Evolutionary conservation across 2,113 vertebrate species (phyloP).

Genomic region (Dicentrarchus labrax): DNA sequence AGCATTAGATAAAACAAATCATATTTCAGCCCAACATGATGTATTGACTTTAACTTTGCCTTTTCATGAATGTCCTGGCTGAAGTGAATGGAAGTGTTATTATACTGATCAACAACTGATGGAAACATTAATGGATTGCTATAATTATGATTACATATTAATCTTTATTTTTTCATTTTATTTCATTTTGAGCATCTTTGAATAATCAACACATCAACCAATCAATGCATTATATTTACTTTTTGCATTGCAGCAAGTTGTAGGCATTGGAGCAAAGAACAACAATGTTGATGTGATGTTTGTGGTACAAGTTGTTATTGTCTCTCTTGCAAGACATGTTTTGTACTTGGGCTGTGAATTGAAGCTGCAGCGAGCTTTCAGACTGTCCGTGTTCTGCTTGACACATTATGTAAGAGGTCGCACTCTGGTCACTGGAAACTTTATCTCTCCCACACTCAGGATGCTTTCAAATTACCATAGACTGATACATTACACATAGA

Average conservation of each 20-base stretch:
- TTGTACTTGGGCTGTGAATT: neutral
- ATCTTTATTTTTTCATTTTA: neutral
- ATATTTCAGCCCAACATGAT: too few relatives aligned
- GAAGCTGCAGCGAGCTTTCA: neutral
- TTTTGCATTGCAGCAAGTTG: neutral
- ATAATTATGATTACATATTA: too few relatives aligned
- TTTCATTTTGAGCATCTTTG: neutral
- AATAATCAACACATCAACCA: neutral
- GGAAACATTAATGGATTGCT: too few relatives aligned
- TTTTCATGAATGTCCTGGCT: too few relatives aligned
- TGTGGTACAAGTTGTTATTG: neutral
- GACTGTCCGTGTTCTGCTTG: neutral
- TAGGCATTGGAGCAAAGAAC: neutral
- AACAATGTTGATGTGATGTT: neutral
- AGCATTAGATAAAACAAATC: too few relatives aligned
- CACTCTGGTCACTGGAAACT: slow-evolving; percentile 55
- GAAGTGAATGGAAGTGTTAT: too few relatives aligned
- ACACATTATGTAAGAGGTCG: slow-evolving; percentile 66
- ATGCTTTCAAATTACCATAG: slow-evolving; percentile 15
- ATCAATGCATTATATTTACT: neutral
- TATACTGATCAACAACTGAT: too few relatives aligned
- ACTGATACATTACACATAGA: slow-evolving; percentile 26
- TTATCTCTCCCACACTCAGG: slow-evolving; percentile 52
- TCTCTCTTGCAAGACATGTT: neutral
- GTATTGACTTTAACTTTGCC: too few relatives aligned